Conservation (phyloP, 2,797 vertebrate species). For the Erethizon dorsatum region DNA sequence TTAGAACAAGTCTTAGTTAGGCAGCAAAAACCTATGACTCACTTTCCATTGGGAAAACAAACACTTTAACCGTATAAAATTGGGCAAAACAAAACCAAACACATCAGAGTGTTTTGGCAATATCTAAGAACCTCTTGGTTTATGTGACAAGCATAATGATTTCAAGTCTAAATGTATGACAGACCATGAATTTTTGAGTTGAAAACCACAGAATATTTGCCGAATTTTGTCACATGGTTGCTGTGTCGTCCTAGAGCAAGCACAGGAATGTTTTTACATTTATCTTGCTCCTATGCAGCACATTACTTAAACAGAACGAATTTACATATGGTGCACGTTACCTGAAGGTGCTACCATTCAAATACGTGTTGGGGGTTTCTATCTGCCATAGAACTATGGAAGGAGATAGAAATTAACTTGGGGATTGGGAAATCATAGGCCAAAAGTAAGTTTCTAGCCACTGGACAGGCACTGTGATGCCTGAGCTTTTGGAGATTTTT, state of each 20-base stretch:
- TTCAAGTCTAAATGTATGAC: background rate
- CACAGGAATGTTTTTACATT: background rate
- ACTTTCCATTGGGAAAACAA: background rate
- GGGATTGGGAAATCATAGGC: background rate
- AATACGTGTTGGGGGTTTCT: background rate
- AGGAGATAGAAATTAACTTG: background rate
- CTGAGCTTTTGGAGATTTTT: background rate
- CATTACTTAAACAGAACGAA: conserved; percentile 23
- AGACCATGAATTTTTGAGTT: background rate
- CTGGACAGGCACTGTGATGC: background rate
- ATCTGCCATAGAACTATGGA: background rate
- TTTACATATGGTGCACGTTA: background rate
- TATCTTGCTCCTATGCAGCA: background rate
- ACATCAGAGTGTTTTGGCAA: background rate
- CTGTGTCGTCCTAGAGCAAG: background rate
- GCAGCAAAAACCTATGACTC: background rate
- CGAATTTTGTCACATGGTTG: background rate
- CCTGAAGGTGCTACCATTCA: background rate
- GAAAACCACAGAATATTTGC: background rate
- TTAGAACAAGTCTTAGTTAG: background rate
- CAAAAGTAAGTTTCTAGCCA: background rate
- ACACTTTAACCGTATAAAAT: background rate
- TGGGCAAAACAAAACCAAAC: conserved; percentile 34
- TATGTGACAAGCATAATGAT: background rate
- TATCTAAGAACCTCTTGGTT: background rate